Evolutionary conservation across 2,113 vertebrate genomes (phyloP), one percentile per base, ranked within the genome.

Genomic region (Solea senegalensis): DNA sequence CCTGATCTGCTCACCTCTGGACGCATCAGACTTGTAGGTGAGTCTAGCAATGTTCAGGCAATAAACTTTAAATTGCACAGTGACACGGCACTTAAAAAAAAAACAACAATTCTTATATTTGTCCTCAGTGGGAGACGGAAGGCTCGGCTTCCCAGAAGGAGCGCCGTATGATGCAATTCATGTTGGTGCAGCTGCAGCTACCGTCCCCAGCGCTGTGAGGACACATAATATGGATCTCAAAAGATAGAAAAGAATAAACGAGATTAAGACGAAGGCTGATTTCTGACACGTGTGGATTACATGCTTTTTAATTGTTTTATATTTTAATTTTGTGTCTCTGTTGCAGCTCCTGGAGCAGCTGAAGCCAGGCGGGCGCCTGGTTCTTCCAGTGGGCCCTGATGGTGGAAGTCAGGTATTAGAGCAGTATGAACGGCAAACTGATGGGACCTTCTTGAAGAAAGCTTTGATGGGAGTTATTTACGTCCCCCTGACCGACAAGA

Each of bases 141-240:
- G 96, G 57, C 92, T 92, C 9, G 96, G 96, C 0, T 94, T 90
- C 73, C 92, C 93, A 0, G 93, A 95, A 0, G 94, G 92, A 68
- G 96, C 95, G 3, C 96, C 95, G 0, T 97, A 95, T 3, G 96
- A 97, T 13, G 96, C 95, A 21, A 97, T 97, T 81, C 96, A 97
- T 0, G 95, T 97, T 5, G 96, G 96, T 60, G 96, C 96, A 0
- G 95, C 96, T 51, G 95, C 96, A 60, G 78, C 93, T 1, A 90
- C 88, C 0, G 84, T 97, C 11, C 96, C 96, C 2, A 94, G 92
- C 74, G 92, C 93, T 83, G 96, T 97, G 88, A 88, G 93, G 28
- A 76, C 40, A 72, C 2, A 1, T 46, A 5, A 0, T 11, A 72
- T 83, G 61, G 34, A 60, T 3, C 48, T 50, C 13, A 55, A 26